Conservation (phyloP, 2,888 invertebrate species). For the Hemicrepidius hirtus region DNA sequence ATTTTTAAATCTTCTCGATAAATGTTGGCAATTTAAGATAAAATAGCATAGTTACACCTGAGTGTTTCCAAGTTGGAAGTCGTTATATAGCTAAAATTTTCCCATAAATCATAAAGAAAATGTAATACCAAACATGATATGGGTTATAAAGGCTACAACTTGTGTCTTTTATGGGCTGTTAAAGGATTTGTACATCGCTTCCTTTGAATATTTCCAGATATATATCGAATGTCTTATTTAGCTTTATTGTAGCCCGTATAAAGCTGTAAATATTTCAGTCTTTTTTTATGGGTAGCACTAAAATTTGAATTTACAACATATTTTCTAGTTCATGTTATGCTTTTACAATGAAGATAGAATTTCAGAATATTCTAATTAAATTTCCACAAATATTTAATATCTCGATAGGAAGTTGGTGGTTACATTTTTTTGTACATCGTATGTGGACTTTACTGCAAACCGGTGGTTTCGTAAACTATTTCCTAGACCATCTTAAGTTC, state of each 20-base stretch:
- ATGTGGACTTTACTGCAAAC: too few relatives aligned
- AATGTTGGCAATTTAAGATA: neutral
- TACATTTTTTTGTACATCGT: too few relatives aligned
- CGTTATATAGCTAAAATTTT: slow-evolving; percentile 22
- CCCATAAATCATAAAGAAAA: slow-evolving; percentile 26
- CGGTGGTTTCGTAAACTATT: too few relatives aligned
- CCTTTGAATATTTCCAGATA: slow-evolving; percentile 37
- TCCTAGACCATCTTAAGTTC: too few relatives aligned
- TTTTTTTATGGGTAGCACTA: slow-evolving; percentile 14
- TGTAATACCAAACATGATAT: slow-evolving; percentile 34
- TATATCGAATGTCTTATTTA: slow-evolving; percentile 43
- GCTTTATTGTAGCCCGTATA: slow-evolving; percentile 22
- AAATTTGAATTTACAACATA: slow-evolving; percentile 16
- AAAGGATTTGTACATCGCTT: slow-evolving; percentile 38
- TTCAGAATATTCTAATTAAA: too few relatives aligned
- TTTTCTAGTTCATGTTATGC: neutral
- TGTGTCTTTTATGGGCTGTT: slow-evolving; percentile 43
- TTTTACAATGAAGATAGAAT: too few relatives aligned
- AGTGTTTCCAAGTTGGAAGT: neutral
- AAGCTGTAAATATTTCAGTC: slow-evolving; percentile 18
- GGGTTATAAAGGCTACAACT: slow-evolving; percentile 38
- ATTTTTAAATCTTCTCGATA: neutral
- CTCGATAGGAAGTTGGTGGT: too few relatives aligned
- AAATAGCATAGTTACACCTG: slow-evolving; percentile 1
- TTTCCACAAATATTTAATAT: too few relatives aligned